Evolutionary conservation across 2,888 invertebrate species (phyloP).

Genomic region (Brassicogethes aeneus): DNA sequence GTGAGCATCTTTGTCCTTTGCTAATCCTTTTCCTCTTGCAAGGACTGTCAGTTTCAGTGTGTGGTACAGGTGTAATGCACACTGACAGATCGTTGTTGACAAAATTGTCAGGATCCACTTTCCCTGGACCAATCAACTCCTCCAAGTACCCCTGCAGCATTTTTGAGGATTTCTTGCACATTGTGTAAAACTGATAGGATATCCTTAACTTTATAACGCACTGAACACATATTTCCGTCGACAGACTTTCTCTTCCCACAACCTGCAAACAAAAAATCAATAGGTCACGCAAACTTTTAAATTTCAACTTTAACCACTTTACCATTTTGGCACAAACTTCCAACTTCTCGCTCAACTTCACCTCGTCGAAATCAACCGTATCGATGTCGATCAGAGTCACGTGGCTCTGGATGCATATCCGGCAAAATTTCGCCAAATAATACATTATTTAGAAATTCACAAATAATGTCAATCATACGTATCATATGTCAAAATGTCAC

Average conservation of each 20-base stretch:
- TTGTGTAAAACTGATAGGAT: conserved; percentile 36
- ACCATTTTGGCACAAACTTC: conserved; percentile 37
- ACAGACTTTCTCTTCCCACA: conserved; percentile 33
- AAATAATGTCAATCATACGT: conserved; percentile 37
- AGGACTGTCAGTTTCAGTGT: neutral
- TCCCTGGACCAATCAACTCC: conserved; percentile 27
- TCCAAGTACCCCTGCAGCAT: conserved; percentile 33
- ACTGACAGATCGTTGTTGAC: conserved; percentile 31
- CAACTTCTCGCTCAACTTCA: conserved; percentile 37
- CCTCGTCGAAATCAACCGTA: conserved; percentile 32
- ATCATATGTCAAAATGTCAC: conserved; percentile 38
- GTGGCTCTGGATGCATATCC: conserved; percentile 36
- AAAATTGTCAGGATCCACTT: conserved; percentile 23
- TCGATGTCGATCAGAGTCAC: conserved; percentile 33
- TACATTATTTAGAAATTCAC: conserved; percentile 32
- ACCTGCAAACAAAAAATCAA: conserved; percentile 38
- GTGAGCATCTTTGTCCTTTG: conserved; percentile 36
- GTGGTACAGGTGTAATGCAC: conserved; percentile 21
- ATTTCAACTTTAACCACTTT: conserved; percentile 20
- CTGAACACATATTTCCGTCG: conserved; percentile 35
- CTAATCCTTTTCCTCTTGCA: conserved; percentile 30
- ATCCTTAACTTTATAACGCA: conserved; percentile 36
- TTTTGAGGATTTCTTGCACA: conserved; percentile 36
- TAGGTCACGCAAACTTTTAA: conserved; percentile 27
- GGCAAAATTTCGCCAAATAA: conserved; percentile 38